Base-by-base conservation (phyloP, 1,140 invertebrate species). In the Sinella curviseta region DNA sequence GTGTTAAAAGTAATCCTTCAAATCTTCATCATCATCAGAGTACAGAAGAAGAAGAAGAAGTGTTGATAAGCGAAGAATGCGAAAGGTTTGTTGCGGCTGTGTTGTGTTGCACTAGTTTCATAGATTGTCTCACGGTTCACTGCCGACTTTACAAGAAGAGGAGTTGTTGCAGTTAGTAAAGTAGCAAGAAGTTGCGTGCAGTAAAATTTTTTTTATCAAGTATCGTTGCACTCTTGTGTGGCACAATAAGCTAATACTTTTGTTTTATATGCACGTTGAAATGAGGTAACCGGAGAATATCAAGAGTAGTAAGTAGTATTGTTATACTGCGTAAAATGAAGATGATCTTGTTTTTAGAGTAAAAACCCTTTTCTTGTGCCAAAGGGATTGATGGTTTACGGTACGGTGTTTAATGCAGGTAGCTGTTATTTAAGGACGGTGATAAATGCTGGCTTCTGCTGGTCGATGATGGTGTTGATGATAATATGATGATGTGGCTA, bases 51-150 rank as follows among this genome's bases (percentile, higher is more conserved):
- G n/a, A n/a, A n/a, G n/a, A n/a, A n/a, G n/a, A n/a, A n/a, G n/a
- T n/a, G n/a, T n/a, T n/a, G n/a, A n/a, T n/a, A n/a, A n/a, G n/a
- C n/a, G n/a, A n/a, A n/a, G n/a, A n/a, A n/a, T n/a, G n/a, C n/a
- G 39, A 17, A 17, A 48, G 39, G 39, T 48, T 48, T 48, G 39
- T 48, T 8, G 39, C 39, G 39, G 39, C 17, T 48, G 39, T 48
- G 39, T 48, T 48, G 39, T 48, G 4, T 48, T 48, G 39, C 39
- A 60, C 3, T 26, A 60, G 24, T 70, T 70, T 70, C 31, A 12
- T 70, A 70, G 65, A 70, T 70, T 70, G 65, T 70, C 65, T 70
- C 65, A 70, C 65, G 65, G 65, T 70, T 70, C 65, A 70, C 65
- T 70, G 65, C 65, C 8, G 65, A 70, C 12, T 31, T 4, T 4